phyloP scores from a whole-genome alignment of 2,888 invertebrate genomes.

The Brenthis hecate region DNA sequence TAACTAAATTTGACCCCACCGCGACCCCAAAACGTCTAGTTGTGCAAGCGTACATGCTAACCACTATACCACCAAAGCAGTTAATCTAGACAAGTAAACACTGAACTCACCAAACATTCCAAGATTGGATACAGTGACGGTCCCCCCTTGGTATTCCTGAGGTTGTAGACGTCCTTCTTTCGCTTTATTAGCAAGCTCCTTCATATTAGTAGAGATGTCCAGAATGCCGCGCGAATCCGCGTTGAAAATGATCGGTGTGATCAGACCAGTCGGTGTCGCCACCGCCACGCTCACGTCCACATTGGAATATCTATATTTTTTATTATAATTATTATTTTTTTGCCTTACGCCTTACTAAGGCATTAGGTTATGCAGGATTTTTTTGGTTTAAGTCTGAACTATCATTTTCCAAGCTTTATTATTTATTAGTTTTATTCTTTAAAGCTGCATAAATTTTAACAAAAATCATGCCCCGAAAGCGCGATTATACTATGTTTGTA shows the following conservation, averaged over 20 bases:
- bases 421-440: too few species aligned
- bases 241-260: slow-evolving; percentile 97
- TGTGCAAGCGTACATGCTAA: too few species aligned
- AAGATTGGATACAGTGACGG: slow-evolving; percentile 96
- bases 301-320: slow-evolving; percentile 85
- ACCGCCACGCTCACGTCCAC: slow-evolving; percentile 99
- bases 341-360: too few species aligned
- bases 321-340: background rate
- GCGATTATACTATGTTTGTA: too few species aligned
- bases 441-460: too few species aligned
- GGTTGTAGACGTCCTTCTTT: slow-evolving; percentile 94
- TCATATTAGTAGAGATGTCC: slow-evolving; percentile 91
- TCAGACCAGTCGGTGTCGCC: slow-evolving; percentile 95
- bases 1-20: too few species aligned
- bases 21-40: too few species aligned
- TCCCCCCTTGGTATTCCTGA: slow-evolving; percentile 98
- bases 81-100: background rate
- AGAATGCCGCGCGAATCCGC: slow-evolving; percentile 95
- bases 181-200: slow-evolving; percentile 91
- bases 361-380: too few species aligned
- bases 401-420: too few species aligned
- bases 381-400: too few species aligned
- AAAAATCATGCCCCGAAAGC: too few species aligned
- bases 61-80: background rate
- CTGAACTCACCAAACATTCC: slow-evolving; percentile 91